Conservation (phyloP, 2,888 invertebrate genomes). For the Rhodophaea formosa region DNA sequence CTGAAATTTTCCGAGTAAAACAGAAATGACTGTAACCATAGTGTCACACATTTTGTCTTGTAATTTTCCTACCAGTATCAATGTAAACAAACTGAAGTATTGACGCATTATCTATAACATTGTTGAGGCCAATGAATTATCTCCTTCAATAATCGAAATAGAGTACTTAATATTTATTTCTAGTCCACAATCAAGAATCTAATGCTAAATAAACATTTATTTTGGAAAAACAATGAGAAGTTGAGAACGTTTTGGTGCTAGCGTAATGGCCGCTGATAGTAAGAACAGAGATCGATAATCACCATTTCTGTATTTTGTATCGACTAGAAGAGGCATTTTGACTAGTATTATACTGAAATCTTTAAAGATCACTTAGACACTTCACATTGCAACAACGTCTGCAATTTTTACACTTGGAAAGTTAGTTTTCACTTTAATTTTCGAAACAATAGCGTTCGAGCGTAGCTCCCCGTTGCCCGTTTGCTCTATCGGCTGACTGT, state of each 20-base stretch:
- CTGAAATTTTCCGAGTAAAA: background rate
- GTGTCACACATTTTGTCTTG: background rate
- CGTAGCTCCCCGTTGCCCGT: constrained; percentile 60
- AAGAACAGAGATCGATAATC: constrained; percentile 68
- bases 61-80: background rate
- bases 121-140: background rate
- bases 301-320: constrained; percentile 66
- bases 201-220: background rate
- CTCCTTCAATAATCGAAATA: background rate
- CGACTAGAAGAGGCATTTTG: constrained; percentile 70
- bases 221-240: constrained; percentile 17
- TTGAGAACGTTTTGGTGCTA: constrained; percentile 27
- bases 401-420: constrained; percentile 29
- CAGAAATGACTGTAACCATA: background rate
- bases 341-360: constrained; percentile 34
- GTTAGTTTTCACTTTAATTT: constrained; percentile 30
- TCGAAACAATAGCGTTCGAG: constrained; percentile 49
- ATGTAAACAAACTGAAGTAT: background rate
- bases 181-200: too few relatives aligned
- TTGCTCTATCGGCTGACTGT: constrained; percentile 53
- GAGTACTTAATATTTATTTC: too few relatives aligned
- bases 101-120: background rate
- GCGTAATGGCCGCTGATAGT: constrained; percentile 60
- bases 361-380: constrained; percentile 59
- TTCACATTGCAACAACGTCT: constrained; percentile 51